phyloP scores from a whole-genome alignment of 2,113 vertebrate genomes.

The Nannospalax galili region DNA sequence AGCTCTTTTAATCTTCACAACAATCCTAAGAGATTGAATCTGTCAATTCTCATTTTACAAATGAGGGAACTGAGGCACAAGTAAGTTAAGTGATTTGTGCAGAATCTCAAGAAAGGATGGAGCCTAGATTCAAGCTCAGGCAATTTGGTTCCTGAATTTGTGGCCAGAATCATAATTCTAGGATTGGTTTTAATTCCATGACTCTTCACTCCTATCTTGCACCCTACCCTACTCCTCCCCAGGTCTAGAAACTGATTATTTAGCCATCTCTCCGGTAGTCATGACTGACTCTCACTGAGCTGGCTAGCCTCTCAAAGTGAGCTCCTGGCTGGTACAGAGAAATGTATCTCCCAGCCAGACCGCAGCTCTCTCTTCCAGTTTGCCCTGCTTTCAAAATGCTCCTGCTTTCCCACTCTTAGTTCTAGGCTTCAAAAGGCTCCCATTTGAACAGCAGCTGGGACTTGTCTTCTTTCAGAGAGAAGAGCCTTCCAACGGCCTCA shows the following conservation, averaged over 20 bases:
- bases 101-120: constrained; percentile 30
- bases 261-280: background rate
- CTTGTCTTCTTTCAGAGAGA: constrained; percentile 47
- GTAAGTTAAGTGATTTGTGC: background rate
- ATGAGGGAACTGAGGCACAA: background rate
- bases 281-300: background rate
- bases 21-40: background rate
- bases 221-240: background rate
- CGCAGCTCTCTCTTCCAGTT: constrained; percentile 51
- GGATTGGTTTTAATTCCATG: background rate
- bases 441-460: constrained; percentile 2
- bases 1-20: background rate
- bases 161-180: background rate
- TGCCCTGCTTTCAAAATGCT: constrained; percentile 21
- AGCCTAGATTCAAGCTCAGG: background rate
- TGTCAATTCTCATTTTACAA: background rate
- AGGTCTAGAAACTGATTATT: background rate
- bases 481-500: background rate
- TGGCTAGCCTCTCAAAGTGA: background rate
- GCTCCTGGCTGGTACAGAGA: background rate
- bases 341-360: background rate
- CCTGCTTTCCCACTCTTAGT: constrained; percentile 25
- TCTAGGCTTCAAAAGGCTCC: background rate
- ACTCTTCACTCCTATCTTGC: background rate
- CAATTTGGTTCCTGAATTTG: background rate